Evolutionary conservation across 2,797 vertebrate genomes (phyloP).

Genomic region (Chlorospingus flavigularis): DNA sequence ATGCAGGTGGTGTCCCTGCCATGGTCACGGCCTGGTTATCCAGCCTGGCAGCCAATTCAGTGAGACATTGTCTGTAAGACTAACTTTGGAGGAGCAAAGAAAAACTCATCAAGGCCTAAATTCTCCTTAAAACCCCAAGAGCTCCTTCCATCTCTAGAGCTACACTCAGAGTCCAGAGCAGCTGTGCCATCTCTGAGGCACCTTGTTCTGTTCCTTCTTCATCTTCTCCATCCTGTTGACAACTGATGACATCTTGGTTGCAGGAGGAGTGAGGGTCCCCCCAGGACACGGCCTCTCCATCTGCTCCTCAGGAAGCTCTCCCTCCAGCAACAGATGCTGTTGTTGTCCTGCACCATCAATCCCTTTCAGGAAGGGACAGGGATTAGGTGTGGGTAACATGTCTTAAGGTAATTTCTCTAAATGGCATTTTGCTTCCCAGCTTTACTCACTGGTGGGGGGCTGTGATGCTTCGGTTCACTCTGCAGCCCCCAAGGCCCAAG

Average conservation of each 20-base stretch:
- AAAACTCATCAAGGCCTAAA: background rate
- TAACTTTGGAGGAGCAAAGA: background rate
- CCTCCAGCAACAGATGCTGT: constrained; percentile 21
- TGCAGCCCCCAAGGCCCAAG: background rate
- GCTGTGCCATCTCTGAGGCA: background rate
- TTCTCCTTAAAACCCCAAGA: background rate
- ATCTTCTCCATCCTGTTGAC: background rate
- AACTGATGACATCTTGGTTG: rapidly evolving
- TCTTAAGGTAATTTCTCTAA: constrained; percentile 23
- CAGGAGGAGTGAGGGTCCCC: background rate
- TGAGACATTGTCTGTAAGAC: background rate
- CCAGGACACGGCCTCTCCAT: rapidly evolving
- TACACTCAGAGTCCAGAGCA: rapidly evolving
- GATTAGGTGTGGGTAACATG: background rate
- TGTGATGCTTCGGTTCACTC: background rate
- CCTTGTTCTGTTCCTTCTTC: background rate
- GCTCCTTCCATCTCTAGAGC: background rate
- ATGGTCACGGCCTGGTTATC: background rate
- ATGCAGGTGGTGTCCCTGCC: background rate
- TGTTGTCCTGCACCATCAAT: background rate
- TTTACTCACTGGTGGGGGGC: rapidly evolving
- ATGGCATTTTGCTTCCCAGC: background rate
- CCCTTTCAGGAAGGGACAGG: background rate
- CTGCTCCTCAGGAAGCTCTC: background rate
- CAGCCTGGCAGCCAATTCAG: background rate